Evolutionary conservation across 2,113 vertebrate genomes (phyloP).

Genomic region (Gadus chalcogrammus): DNA sequence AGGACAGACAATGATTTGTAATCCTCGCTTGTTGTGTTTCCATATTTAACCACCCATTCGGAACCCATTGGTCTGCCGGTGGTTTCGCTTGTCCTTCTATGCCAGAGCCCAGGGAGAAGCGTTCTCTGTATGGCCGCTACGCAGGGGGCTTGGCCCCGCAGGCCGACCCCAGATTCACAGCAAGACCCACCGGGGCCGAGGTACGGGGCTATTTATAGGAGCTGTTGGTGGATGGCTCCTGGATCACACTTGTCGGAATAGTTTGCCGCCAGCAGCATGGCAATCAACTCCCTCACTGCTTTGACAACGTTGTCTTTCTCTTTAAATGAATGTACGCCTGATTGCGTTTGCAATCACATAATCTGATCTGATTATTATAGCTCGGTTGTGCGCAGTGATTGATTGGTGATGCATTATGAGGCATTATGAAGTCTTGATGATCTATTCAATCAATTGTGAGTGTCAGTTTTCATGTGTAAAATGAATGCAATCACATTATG

Average conservation of each 20-base stretch:
- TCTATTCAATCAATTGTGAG: too few species aligned
- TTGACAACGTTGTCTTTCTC: neutral
- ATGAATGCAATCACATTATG: too few species aligned
- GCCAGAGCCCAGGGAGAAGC: constrained; percentile 32
- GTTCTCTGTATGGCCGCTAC: constrained; percentile 21
- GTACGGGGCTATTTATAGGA: constrained; percentile 45
- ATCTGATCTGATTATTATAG: too few species aligned
- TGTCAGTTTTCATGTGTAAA: too few species aligned
- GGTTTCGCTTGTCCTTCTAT: constrained; percentile 49
- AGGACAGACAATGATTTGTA: constrained; percentile 42
- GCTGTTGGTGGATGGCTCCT: constrained; percentile 31
- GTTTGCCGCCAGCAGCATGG: neutral
- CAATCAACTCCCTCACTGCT: neutral
- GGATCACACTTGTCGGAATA: neutral
- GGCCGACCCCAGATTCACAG: constrained; percentile 7
- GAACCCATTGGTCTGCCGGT: constrained; percentile 17
- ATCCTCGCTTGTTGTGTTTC: constrained; percentile 42
- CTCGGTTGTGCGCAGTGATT: too few species aligned
- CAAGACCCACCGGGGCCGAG: constrained; percentile 10
- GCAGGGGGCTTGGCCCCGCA: constrained; percentile 14
- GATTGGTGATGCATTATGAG: too few species aligned
- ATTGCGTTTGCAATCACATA: neutral
- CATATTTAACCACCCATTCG: constrained; percentile 61
- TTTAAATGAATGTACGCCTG: neutral
- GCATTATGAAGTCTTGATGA: too few species aligned